Percentiles rank a stretch among this genome's conserved stretches.
phyloP scores from a whole-genome alignment of 2,113 vertebrate species.

The Micronisus gabar region DNA sequence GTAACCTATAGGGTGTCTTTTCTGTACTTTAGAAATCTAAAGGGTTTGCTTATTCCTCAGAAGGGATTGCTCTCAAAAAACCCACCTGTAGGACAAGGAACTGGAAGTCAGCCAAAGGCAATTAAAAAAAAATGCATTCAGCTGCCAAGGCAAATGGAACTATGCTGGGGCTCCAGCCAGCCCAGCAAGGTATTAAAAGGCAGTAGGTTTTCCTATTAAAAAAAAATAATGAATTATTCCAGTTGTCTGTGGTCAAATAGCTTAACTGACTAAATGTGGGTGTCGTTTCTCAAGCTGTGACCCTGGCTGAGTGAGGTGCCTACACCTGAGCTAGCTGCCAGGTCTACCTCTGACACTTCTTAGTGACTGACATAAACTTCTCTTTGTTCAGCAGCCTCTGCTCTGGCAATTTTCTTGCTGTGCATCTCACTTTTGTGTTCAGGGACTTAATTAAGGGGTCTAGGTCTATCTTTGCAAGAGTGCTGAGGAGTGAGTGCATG shows the following conservation, averaged over 20 bases:
- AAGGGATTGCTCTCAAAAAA: background rate
- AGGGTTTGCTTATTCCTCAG: background rate
- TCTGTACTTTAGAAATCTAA: background rate
- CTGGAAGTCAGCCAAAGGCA: background rate
- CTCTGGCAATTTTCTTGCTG: background rate
- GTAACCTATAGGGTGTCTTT: background rate
- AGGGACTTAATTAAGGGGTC: background rate
- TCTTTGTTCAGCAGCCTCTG: background rate
- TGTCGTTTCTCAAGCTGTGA: background rate
- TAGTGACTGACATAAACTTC: background rate
- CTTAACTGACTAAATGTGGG: background rate
- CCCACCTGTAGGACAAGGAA: background rate
- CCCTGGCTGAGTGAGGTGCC: fast-evolving
- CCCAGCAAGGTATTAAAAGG: background rate
- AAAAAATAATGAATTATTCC: background rate
- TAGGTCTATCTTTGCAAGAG: background rate
- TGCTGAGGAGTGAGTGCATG: fast-evolving
- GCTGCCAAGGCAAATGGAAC: background rate
- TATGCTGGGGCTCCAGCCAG: background rate
- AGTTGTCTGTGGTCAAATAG: background rate
- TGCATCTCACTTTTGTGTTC: background rate
- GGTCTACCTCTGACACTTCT: background rate
- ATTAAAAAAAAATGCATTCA: background rate
- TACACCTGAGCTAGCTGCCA: fast-evolving
- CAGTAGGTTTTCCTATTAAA: background rate